A percentile compares a stretch with the other conserved stretches of the same genome.
Conservation (phyloP, 1,140 invertebrate genomes). For the Grapholita molesta region DNA sequence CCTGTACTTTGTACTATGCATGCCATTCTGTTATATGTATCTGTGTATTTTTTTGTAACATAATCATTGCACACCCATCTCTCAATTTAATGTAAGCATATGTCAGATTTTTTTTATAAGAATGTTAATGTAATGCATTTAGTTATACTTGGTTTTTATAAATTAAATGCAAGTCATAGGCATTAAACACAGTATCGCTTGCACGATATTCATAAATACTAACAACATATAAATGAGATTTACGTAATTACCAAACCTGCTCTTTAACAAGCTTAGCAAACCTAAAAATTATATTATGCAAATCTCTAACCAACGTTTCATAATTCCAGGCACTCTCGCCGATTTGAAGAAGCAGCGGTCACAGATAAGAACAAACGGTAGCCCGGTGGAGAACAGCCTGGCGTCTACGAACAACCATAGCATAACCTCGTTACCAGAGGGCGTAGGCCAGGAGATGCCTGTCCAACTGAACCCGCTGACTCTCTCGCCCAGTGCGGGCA, state of each 20-base stretch:
- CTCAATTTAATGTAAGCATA: too few relatives aligned
- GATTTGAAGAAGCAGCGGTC: conserved; percentile 94
- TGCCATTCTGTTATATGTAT: conserved; percentile 2
- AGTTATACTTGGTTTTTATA: neutral
- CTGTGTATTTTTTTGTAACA: neutral
- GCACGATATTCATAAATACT: conserved; percentile 3
- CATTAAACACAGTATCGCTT: neutral
- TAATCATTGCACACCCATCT: neutral
- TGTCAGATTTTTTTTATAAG: too few relatives aligned
- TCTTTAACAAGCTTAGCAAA: neutral
- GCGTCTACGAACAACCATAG: conserved; percentile 65
- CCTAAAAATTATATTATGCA: neutral
- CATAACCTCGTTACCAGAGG: conserved; percentile 57
- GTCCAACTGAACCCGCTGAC: conserved; percentile 49
- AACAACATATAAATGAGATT: neutral
- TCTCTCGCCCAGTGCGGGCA: conserved; percentile 41
- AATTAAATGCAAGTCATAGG: neutral
- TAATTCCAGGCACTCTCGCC: conserved; percentile 83
- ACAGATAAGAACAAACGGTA: conserved; percentile 85
- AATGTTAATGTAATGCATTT: too few relatives aligned
- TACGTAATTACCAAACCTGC: neutral
- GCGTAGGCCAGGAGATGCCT: conserved; percentile 44
- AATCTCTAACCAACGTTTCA: neutral
- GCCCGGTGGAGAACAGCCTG: conserved; percentile 66
- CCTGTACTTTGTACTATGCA: neutral